These are phyloP conservation scores for Engraulis encrasicolus DNA, from an alignment of 2,113 vertebrate species.

Conservation along the genomic window DNA sequence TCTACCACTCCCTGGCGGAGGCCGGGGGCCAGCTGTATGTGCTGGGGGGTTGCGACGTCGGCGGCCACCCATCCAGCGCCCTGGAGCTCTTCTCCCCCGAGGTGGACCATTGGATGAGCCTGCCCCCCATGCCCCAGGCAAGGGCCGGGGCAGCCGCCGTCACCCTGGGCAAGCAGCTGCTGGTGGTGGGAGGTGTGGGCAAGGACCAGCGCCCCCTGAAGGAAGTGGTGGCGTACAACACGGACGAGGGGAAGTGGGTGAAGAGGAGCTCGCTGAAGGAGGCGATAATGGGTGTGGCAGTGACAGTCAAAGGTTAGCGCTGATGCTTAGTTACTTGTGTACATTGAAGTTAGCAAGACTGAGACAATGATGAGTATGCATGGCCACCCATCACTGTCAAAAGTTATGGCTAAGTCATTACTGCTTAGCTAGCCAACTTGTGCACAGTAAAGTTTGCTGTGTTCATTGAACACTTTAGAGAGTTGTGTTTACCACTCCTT, in stretches of 20 bases:
- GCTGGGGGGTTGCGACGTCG: slow-evolving; percentile 91
- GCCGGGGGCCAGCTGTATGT: slow-evolving; percentile 90
- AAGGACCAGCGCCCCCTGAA: slow-evolving; percentile 87
- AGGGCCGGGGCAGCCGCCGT: slow-evolving; percentile 87
- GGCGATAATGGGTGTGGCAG: slow-evolving; percentile 91
- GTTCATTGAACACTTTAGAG: too few relatives aligned
- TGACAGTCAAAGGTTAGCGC: slow-evolving; percentile 86
- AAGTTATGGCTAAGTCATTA: too few relatives aligned
- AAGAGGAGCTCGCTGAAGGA: slow-evolving; percentile 88
- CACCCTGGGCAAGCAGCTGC: slow-evolving; percentile 90
- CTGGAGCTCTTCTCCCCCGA: slow-evolving; percentile 92
- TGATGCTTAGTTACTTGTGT: neutral
- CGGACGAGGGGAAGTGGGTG: slow-evolving; percentile 95
- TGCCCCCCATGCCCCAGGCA: slow-evolving; percentile 88
- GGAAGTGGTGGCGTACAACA: slow-evolving; percentile 91
- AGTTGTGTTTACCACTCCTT: too few relatives aligned
- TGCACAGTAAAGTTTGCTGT: too few relatives aligned
- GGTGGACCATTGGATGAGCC: slow-evolving; percentile 86
- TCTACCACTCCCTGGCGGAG: slow-evolving; percentile 89
- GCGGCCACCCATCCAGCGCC: slow-evolving; percentile 80
- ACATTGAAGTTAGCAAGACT: too few relatives aligned
- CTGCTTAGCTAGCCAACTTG: too few relatives aligned
- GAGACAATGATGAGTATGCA: too few relatives aligned
- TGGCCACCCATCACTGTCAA: too few relatives aligned
- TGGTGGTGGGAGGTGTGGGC: slow-evolving; percentile 93